A percentile compares a stretch with the other conserved stretches of the same genome.
These are phyloP conservation scores for Drosophila teissieri DNA, from an alignment of 1,140 invertebrate genomes.

Conservation along the genomic window DNA sequence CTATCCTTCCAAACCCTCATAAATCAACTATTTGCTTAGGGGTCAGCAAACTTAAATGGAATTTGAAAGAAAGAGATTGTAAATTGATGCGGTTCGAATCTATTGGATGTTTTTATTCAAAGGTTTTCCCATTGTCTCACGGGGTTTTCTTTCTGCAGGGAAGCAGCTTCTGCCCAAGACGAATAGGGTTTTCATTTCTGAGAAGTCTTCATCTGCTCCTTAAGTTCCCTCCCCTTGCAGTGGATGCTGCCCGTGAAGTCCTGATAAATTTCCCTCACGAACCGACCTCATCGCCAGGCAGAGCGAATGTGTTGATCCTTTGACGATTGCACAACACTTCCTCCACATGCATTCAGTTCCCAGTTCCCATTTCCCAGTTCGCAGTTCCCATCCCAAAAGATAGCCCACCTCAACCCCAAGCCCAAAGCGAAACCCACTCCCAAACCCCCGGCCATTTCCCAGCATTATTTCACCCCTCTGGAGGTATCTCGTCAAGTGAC, in stretches of 20 bases:
- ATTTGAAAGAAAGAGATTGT: not conserved
- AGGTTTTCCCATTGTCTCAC: constrained; percentile 11
- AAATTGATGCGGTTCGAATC: not conserved
- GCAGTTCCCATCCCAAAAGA: constrained; percentile 1
- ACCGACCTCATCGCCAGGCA: constrained; percentile 31
- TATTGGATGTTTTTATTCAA: not conserved
- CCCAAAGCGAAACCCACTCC: not conserved
- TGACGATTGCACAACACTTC: constrained; percentile 73
- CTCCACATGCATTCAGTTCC: constrained; percentile 58
- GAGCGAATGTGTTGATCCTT: constrained; percentile 72
- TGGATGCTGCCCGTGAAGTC: constrained; percentile 28
- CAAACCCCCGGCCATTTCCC: not conserved
- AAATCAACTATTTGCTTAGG: not conserved
- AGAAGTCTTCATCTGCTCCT: constrained; percentile 10
- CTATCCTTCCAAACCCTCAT: not conserved
- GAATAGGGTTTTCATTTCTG: constrained; percentile 2
- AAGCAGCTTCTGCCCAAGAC: not conserved
- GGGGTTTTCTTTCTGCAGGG: not conserved
- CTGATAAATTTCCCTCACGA: constrained; percentile 50
- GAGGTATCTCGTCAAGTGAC: constrained; percentile 62
- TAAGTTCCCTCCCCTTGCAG: not conserved
- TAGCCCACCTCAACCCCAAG: not conserved
- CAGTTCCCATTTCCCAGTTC: constrained; percentile 9
- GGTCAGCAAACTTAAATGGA: not conserved
- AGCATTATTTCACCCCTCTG: constrained; percentile 28